These are phyloP conservation scores for Pyrgilauda ruficollis DNA, from an alignment of 2,113 vertebrate genomes.

Conservation along the genomic window DNA sequence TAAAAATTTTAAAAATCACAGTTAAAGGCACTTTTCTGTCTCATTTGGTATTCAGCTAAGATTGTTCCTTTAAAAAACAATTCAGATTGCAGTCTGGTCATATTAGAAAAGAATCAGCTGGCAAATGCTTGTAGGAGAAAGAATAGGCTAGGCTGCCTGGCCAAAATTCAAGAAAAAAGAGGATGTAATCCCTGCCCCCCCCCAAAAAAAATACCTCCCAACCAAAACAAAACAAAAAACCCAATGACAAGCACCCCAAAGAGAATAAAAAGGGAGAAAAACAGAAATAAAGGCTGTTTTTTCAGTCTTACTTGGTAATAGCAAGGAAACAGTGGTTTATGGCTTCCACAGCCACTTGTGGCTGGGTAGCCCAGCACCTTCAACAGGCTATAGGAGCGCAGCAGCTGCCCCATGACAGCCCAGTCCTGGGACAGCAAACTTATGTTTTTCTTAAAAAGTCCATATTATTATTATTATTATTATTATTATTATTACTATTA, in stretches of 20 bases:
- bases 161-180: background rate
- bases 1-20: background rate
- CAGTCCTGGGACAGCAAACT: background rate
- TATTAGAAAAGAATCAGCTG: background rate
- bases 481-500: background rate
- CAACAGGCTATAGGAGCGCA: accelerated
- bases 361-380: background rate
- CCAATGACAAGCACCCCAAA: background rate
- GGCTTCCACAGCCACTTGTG: background rate
- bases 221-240: background rate
- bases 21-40: background rate
- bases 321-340: background rate
- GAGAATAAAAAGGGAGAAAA: background rate
- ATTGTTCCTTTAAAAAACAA: background rate
- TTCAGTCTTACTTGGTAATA: background rate
- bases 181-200: too few species aligned
- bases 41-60: background rate
- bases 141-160: background rate
- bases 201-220: background rate
- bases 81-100: background rate
- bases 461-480: too few species aligned
- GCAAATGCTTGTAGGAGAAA: background rate
- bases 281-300: background rate
- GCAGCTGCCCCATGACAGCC: background rate
- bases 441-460: background rate